phyloP scores from a whole-genome alignment of 2,797 vertebrate genomes.

The Eutrigla gurnardus region DNA sequence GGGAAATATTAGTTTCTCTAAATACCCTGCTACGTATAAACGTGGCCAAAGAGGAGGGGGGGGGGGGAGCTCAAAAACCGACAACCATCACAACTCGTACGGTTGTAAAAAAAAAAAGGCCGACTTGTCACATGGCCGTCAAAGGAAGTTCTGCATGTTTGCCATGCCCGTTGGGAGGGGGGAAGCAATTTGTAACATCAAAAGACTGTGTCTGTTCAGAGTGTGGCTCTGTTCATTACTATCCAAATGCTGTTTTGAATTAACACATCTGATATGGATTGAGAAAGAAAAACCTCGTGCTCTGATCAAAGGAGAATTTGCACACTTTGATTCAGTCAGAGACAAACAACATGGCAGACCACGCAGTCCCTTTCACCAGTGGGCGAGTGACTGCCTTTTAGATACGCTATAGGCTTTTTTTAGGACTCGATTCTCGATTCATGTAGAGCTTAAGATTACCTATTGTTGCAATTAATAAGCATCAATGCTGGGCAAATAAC shows the following conservation, averaged over 20 bases:
- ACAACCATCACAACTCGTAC: too few relatives aligned
- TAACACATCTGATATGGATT: conserved; percentile 43
- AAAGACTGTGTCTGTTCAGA: conserved; percentile 36
- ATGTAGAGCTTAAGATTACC: conserved; percentile 16
- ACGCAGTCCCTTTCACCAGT: conserved; percentile 23
- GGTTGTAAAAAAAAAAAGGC: not conserved
- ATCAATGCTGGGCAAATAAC: conserved; percentile 7
- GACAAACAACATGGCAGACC: conserved; percentile 25
- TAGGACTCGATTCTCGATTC: not conserved
- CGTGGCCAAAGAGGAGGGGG: too few relatives aligned
- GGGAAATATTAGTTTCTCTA: too few relatives aligned
- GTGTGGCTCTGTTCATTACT: not conserved
- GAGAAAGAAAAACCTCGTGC: conserved; percentile 32
- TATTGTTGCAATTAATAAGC: conserved; percentile 11
- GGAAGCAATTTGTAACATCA: conserved; percentile 52
- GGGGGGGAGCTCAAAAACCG: too few relatives aligned
- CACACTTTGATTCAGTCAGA: conserved; percentile 56
- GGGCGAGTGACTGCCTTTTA: conserved; percentile 3
- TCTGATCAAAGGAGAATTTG: conserved; percentile 55
- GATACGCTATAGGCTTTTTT: conserved; percentile 21
- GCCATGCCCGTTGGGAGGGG: not conserved
- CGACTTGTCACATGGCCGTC: conserved; percentile 1
- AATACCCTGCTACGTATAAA: too few relatives aligned
- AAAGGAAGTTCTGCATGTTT: conserved; percentile 21
- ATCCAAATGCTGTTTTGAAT: conserved; percentile 38